A percentile compares a stretch with the other conserved stretches of the same genome.
These are phyloP conservation scores for Noctua janthina DNA, from an alignment of 2,888 invertebrate species.

Conservation along the genomic window DNA sequence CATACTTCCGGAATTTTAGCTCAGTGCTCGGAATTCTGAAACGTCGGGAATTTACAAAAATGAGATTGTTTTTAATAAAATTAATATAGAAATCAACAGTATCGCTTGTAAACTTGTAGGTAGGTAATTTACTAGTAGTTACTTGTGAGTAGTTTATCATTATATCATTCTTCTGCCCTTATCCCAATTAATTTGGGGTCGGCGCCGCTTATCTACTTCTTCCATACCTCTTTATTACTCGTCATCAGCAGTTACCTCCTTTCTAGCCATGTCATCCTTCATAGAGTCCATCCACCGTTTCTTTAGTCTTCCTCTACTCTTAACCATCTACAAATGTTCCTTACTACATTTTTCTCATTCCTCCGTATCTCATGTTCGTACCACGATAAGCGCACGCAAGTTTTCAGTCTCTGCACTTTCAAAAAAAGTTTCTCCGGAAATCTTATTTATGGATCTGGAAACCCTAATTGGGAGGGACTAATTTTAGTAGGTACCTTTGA, in stretches of 20 bases:
- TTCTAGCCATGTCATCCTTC: too few species aligned
- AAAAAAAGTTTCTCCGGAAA: background rate
- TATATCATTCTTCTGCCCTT: too few species aligned
- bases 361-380: too few species aligned
- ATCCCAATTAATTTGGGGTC: too few species aligned
- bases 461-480: conserved; percentile 28
- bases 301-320: too few species aligned
- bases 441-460: background rate
- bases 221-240: too few species aligned
- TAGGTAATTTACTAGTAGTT: background rate
- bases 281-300: too few species aligned
- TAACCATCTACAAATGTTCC: too few species aligned
- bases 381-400: too few species aligned
- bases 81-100: background rate
- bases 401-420: background rate
- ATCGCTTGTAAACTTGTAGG: background rate
- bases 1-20: background rate
- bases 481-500: conserved; percentile 38
- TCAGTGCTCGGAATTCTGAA: background rate
- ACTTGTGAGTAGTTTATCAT: background rate
- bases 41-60: background rate
- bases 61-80: background rate
- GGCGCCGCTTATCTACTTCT: too few species aligned
- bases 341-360: too few species aligned
- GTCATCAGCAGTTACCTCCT: too few species aligned